phyloP scores from a whole-genome alignment of 2,113 vertebrate genomes.

The Asarcornis scutulata region DNA sequence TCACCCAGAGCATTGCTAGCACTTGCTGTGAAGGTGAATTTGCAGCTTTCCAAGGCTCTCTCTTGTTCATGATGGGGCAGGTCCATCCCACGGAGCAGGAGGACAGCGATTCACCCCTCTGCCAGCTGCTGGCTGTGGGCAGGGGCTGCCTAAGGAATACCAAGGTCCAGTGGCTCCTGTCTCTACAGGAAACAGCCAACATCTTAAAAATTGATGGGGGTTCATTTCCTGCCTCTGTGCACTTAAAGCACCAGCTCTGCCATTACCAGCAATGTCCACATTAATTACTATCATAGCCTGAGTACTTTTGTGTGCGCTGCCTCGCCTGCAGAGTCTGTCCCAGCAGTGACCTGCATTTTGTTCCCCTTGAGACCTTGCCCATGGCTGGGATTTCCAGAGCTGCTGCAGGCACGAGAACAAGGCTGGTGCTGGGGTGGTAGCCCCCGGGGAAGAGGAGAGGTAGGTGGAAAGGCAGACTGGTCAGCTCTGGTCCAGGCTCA shows the following conservation, averaged over 20 bases:
- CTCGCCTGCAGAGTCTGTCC: neutral
- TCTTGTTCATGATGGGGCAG: neutral
- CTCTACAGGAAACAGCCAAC: neutral
- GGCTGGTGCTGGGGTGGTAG: neutral
- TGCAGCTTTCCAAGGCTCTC: neutral
- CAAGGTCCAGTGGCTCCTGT: fast-evolving
- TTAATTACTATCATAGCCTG: neutral
- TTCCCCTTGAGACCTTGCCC: neutral
- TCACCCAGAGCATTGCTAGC: neutral
- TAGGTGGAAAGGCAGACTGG: neutral
- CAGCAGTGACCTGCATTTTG: conserved; percentile 8
- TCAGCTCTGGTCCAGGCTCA: neutral
- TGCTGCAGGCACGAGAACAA: neutral
- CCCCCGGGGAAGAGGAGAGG: neutral
- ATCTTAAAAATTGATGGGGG: conserved; percentile 20
- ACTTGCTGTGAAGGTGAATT: neutral
- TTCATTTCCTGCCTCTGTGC: neutral
- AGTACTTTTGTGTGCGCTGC: neutral
- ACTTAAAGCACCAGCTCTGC: neutral
- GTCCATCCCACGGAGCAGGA: fast-evolving
- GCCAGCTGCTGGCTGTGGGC: neutral
- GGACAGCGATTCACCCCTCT: neutral
- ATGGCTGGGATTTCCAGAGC: neutral
- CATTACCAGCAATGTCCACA: neutral
- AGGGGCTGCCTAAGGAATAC: neutral